Conservation (phyloP, 2,797 vertebrate species). For the Cephalopachus bancanus region DNA sequence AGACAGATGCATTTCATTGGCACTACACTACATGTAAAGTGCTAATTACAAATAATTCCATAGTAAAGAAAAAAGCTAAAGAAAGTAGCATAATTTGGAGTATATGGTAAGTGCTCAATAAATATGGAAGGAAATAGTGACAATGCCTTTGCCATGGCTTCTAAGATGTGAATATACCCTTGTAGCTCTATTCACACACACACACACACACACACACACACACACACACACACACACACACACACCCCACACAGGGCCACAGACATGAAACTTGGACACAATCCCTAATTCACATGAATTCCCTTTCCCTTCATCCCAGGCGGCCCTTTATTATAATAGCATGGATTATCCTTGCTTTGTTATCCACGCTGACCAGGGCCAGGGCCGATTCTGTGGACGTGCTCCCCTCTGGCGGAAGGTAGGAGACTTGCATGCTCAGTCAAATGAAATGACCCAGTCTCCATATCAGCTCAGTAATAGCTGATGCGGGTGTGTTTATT, state of each 20-base stretch:
- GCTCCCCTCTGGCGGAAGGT: slow-evolving; percentile 58
- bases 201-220: background rate
- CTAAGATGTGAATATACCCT: background rate
- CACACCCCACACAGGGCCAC: background rate
- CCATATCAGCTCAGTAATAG: background rate
- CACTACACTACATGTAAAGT: background rate
- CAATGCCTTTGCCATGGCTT: background rate
- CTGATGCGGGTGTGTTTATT: background rate
- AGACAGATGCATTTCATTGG: background rate
- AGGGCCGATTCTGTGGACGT: background rate
- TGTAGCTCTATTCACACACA: background rate
- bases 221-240: background rate
- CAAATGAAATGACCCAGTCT: background rate
- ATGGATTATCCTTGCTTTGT: background rate
- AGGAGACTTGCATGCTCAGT: background rate
- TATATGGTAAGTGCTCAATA: background rate
- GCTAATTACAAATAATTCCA: background rate
- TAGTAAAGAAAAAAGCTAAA: slow-evolving; percentile 16
- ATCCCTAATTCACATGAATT: background rate
- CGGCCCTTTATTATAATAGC: too few species aligned
- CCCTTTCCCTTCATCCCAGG: background rate
- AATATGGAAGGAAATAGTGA: background rate
- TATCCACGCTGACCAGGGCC: accelerated
- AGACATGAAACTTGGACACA: background rate
- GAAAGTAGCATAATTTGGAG: background rate